Conservation (phyloP, 2,113 vertebrate species). For the Rhabdomys dilectus region DNA sequence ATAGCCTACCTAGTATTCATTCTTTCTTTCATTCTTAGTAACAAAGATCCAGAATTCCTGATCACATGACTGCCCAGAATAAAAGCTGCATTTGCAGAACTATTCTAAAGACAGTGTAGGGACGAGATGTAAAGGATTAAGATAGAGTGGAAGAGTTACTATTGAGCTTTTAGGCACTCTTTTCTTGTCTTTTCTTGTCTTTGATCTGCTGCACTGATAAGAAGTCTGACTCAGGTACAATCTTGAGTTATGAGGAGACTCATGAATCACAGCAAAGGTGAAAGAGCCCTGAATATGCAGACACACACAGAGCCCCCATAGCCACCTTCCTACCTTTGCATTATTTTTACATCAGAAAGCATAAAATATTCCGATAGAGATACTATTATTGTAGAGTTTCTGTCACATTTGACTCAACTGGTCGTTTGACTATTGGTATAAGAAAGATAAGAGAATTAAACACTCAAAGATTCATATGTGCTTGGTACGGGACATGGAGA, state of each 20-base stretch:
- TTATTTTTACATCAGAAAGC: neutral
- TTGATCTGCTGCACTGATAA: neutral
- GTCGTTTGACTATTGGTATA: neutral
- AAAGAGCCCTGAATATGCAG: neutral
- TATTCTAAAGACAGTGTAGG: neutral
- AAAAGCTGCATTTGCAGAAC: constrained; percentile 14
- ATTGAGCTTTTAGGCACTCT: neutral
- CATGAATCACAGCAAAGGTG: neutral
- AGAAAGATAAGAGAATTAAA: neutral
- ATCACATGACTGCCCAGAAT: neutral
- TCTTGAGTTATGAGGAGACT: neutral
- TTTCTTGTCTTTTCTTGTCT: neutral
- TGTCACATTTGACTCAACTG: neutral
- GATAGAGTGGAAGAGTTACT: neutral
- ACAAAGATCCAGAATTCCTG: neutral
- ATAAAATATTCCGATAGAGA: neutral
- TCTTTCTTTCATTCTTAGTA: neutral
- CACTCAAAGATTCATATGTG: neutral
- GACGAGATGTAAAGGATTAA: neutral
- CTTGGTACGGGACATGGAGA: neutral
- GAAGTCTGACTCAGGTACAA: neutral
- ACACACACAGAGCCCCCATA: too few relatives aligned
- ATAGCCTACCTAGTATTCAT: neutral
- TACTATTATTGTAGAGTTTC: neutral
- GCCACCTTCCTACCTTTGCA: neutral